Evolutionary conservation across 2,888 invertebrate species (phyloP).

Genomic region (Drosophila colorata): DNA sequence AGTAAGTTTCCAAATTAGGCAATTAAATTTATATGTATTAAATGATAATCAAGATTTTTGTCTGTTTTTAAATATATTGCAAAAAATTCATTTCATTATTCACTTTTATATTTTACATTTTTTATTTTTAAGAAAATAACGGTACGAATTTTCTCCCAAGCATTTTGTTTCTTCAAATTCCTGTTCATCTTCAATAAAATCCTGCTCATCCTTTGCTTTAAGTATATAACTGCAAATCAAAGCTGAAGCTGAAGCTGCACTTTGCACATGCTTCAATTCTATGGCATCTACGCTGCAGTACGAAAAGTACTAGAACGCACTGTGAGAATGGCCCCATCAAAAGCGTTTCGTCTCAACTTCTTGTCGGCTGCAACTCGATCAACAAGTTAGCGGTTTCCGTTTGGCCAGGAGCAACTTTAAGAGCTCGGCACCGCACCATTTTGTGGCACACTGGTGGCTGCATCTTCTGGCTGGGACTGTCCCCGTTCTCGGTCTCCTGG

Average conservation of each 20-base stretch:
- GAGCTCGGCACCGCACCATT: constrained; percentile 33
- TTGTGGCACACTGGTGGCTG: constrained; percentile 22
- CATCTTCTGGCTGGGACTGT: constrained; percentile 14
- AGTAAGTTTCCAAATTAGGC: too few species aligned
- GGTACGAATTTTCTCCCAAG: too few species aligned
- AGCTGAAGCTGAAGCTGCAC: neutral
- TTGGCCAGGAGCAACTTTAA: constrained; percentile 25
- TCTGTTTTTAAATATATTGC: too few species aligned
- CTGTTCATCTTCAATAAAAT: too few species aligned
- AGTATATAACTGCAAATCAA: neutral
- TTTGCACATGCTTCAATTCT: neutral
- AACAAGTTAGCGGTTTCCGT: constrained; percentile 27
- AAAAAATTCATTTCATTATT: too few species aligned
- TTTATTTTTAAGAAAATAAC: too few species aligned
- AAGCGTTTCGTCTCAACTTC: neutral
- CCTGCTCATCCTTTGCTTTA: neutral
- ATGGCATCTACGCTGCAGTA: neutral
- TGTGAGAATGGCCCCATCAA: constrained; percentile 5
- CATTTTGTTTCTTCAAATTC: too few species aligned
- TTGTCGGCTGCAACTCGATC: constrained; percentile 13
- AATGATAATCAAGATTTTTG: too few species aligned
- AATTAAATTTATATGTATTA: too few species aligned
- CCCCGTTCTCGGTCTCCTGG: constrained; percentile 4
- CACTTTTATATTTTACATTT: too few species aligned
- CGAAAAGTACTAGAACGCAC: neutral